Evolutionary conservation across 2,888 invertebrate species (phyloP).

Genomic region (Odontothrips loti): DNA sequence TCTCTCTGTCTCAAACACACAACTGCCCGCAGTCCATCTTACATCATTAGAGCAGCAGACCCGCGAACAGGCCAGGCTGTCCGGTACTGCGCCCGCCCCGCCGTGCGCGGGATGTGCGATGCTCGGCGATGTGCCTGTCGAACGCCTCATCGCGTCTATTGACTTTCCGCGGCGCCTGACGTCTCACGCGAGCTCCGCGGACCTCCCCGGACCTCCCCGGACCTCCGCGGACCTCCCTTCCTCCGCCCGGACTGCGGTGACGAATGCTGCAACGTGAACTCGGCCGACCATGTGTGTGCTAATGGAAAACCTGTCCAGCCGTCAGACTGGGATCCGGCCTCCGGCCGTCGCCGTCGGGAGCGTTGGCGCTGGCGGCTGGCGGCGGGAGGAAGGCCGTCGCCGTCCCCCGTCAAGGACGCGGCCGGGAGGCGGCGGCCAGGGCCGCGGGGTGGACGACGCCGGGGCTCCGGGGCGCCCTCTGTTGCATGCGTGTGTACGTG

Average conservation of each 20-base stretch:
- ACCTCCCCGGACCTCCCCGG: neutral
- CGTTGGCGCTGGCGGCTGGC: too few species aligned
- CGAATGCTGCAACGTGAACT: neutral
- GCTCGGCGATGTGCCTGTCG: neutral
- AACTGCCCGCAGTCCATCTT: too few species aligned
- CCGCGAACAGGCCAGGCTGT: too few species aligned
- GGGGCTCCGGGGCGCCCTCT: too few species aligned
- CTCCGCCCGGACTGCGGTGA: neutral
- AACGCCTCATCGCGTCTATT: neutral
- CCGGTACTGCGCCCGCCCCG: too few species aligned
- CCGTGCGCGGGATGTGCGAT: neutral
- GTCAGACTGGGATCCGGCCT: neutral
- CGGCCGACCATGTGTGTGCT: neutral
- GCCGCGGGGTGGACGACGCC: too few species aligned
- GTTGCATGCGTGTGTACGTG: too few species aligned
- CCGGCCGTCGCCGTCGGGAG: too few species aligned
- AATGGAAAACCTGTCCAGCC: neutral
- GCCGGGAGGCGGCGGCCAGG: too few species aligned
- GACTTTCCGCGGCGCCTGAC: neutral
- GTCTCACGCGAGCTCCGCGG: neutral
- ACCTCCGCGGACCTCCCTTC: neutral
- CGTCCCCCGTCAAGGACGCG: neutral
- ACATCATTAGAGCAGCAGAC: too few species aligned
- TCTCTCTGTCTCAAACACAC: too few species aligned
- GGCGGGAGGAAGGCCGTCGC: neutral